Conservation (phyloP, 2,113 vertebrate genomes). For the Leucosticte australis region DNA sequence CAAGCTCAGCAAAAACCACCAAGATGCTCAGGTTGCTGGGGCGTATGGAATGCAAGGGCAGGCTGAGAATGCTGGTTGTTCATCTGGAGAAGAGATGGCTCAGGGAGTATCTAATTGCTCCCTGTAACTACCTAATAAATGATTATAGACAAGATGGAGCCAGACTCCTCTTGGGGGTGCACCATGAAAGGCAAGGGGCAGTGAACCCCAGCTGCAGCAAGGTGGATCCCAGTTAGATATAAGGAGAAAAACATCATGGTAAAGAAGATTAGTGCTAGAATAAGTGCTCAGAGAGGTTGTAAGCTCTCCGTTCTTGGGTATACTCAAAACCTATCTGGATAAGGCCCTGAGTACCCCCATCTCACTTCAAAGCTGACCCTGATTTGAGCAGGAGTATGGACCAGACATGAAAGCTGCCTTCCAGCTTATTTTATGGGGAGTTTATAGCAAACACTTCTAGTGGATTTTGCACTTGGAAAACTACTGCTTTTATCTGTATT, state of each 20-base stretch:
- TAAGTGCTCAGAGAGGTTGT: not conserved
- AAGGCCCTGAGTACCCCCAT: not conserved
- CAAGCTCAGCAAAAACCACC: not conserved
- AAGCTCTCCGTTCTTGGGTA: not conserved
- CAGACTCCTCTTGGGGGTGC: not conserved
- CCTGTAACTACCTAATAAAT: not conserved
- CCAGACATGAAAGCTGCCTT: not conserved
- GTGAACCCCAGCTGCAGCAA: not conserved
- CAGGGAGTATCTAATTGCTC: not conserved
- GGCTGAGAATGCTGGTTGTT: not conserved
- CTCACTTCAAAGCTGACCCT: not conserved
- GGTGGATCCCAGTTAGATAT: not conserved
- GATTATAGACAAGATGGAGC: not conserved
- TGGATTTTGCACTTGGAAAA: slow-evolving; percentile 2
- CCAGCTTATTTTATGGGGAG: not conserved
- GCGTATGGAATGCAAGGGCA: not conserved
- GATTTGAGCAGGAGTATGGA: not conserved
- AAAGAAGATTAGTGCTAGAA: not conserved
- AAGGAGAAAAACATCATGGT: not conserved
- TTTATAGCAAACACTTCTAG: not conserved
- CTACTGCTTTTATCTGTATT: slow-evolving; percentile 10
- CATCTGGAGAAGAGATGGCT: not conserved
- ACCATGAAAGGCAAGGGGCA: not conserved
- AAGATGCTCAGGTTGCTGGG: not conserved
- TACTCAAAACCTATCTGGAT: not conserved